Base-by-base conservation (phyloP, 2,113 vertebrate species). In the Cavia porcellus region DNA sequence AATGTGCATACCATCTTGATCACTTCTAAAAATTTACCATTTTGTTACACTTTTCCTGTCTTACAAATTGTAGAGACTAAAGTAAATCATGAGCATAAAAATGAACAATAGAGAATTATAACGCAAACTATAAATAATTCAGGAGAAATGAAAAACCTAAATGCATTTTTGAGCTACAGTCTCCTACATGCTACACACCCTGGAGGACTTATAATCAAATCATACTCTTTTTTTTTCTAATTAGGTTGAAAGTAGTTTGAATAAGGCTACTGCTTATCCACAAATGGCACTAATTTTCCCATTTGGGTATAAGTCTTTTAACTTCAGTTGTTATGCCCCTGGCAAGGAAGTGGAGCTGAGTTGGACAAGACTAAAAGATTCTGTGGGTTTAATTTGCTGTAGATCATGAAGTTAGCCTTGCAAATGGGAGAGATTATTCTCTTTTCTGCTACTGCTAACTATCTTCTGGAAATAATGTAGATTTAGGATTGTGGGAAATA, bases 271-370 rank as follows among this genome's bases (percentile, higher is more conserved):
- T 96, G 97, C 94, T 75, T 85, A 89, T 93, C 93, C 88, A 97
- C 96, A 98, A 98, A 96, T 94, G 96, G 93, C 96, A 96, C 92
- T 90, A 92, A 97, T 98, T 98, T 97, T 97, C 96, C 83, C 90
- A 96, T 96, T 97, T 97, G 91, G 32, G 47, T 92, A 28, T 93
- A 89, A 97, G 86, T 96, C 97, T 97, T 98, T 98, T 95, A 98
- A 98, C 97, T 98, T 94, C 72, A 85, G 92, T 80, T 96, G 90
- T 94, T 96, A 94, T 52, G 90, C 97, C 97, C 75, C 86, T 94
- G 93, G 96, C 93, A 97, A 98, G 97, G 97, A 97, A 98, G 95
- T 96, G 24, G 89, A 96, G 82, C 59, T 88, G 95, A 96, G 86
- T 42, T 97, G 87, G 86, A 96, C 77, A 89, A 91, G 72, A 93